Evolutionary conservation across 1,140 invertebrate genomes (phyloP), one percentile per base, ranked within the genome.

Genomic region (Cotesia chilonis): DNA sequence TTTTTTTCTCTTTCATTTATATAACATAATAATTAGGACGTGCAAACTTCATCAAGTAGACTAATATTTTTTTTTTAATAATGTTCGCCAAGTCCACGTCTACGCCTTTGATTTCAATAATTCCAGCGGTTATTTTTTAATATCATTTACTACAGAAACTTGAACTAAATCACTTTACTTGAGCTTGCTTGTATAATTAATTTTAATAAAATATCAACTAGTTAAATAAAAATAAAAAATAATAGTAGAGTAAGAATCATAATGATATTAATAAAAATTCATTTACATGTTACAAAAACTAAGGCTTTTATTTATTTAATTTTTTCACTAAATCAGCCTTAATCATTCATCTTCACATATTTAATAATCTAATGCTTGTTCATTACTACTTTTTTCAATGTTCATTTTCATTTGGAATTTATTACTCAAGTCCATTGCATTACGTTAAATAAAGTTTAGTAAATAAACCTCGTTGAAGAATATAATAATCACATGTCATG

Each of bases 81-180:
- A 47, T 47, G 41, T 47, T 47, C 10, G 41, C 41, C 6, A 9
- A 6, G 10, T 47, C 5, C 41, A 2, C 41, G 75, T 76, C 75
- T 55, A 60, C 80, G 75, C 66, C 80, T 72, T 47, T 47, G 6
- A 47, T 47, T 47, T 47, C 6, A 47, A 37, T 64, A 14, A 35
- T 10, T 12, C 2, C 5, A 69, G 75, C 72, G 67, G 51, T 66
- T 66, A 77, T 81, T 78, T 76, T 79, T 79, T 35, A 77, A 77
- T 78, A 64, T 41, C 74, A 80, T 82, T 82, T 74, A 81, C 80
- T 81, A 82, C 77, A 78, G 74, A 78, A 72, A 78, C 76, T 80
- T 74, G 78, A 78, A 70, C 71, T 74, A 36, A 76, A 51, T 78
- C 74, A 80, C 70, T 76, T 67, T 28, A 64, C 61, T 67, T 64